phyloP scores from a whole-genome alignment of 2,113 vertebrate species.

The Platichthys stellatus region DNA sequence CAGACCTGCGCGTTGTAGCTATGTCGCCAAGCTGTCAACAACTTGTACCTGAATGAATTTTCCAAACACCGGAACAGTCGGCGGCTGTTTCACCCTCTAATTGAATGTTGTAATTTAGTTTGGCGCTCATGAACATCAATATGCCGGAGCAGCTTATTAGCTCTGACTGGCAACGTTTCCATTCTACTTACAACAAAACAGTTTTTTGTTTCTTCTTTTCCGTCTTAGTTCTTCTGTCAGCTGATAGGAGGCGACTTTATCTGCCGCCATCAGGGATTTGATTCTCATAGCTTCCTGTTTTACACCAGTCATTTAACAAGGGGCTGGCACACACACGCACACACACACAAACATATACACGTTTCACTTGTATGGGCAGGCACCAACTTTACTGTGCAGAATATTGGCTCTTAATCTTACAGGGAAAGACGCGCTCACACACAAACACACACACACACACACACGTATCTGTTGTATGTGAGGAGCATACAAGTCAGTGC shows the following conservation, averaged over 20 bases:
- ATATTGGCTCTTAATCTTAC: constrained; percentile 11
- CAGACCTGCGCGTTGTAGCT: no score
- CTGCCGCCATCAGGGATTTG: constrained; percentile 10
- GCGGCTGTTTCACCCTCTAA: background rate
- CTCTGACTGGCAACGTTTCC: background rate
- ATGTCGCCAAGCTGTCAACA: background rate
- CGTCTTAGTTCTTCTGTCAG: no score
- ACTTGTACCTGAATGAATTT: background rate
- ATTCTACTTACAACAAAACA: background rate
- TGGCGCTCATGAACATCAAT: no score
- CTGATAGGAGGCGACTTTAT: constrained; percentile 7
- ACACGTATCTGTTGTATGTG: constrained; percentile 17
- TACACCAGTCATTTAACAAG: background rate
- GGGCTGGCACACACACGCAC: background rate
- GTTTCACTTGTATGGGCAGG: constrained; percentile 44
- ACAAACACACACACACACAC: constrained; percentile 21
- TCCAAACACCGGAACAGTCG: background rate
- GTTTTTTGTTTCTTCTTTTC: background rate
- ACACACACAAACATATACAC: constrained; percentile 24
- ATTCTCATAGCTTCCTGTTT: constrained; percentile 9
- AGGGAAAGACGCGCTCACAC: constrained; percentile 30
- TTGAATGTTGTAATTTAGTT: no score
- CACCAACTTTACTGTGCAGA: constrained; percentile 31
- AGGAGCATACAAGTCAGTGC: constrained; percentile 40
- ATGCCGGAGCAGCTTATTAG: background rate